These are phyloP conservation scores for Drosophila picticornis DNA, from an alignment of 2,888 invertebrate genomes.

Conservation along the genomic window DNA sequence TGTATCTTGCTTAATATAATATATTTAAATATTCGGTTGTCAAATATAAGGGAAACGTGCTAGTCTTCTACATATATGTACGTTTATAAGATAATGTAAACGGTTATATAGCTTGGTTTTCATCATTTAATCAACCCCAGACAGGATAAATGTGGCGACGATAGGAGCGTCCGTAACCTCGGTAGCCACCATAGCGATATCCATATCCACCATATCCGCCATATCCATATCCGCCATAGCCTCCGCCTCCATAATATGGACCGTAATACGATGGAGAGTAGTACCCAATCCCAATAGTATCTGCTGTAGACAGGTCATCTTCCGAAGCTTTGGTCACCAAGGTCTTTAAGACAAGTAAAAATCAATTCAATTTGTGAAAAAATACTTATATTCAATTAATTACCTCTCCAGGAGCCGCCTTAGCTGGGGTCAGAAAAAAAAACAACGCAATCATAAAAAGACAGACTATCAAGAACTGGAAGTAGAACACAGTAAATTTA, in stretches of 20 bases:
- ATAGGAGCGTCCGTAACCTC: constrained; percentile 55
- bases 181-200: constrained; percentile 54
- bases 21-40: constrained; percentile 34
- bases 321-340: constrained; percentile 18
- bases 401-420: constrained; percentile 63
- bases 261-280: constrained; percentile 61
- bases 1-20: background rate
- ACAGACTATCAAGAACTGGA: constrained; percentile 52
- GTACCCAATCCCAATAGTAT: constrained; percentile 64
- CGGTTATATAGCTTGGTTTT: background rate
- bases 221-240: constrained; percentile 58
- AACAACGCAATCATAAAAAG: constrained; percentile 35
- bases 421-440: constrained; percentile 9
- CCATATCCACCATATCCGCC: constrained; percentile 64
- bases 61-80: constrained; percentile 2
- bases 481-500: constrained; percentile 20
- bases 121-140: constrained; percentile 43
- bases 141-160: constrained; percentile 72
- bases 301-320: constrained; percentile 68
- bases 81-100: constrained; percentile 11
- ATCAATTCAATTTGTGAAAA: background rate
- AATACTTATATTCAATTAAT: background rate
- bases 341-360: constrained; percentile 10
- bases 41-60: background rate
- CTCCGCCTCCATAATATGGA: constrained; percentile 60